Conservation (phyloP, 1,140 invertebrate genomes). For the Araneus ventricosus region DNA sequence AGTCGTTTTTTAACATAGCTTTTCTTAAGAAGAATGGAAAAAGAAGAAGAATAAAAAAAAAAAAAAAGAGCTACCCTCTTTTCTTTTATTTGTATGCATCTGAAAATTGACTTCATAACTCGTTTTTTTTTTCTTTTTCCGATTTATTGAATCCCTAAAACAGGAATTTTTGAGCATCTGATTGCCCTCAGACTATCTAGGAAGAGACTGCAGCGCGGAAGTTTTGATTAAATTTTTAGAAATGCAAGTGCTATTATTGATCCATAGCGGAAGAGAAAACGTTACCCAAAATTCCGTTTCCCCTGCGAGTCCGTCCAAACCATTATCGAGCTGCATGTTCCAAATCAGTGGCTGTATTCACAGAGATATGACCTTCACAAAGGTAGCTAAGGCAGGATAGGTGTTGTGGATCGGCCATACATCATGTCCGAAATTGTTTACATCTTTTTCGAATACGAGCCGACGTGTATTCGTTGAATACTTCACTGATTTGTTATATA, state of each 20-base stretch:
- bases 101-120: too few relatives aligned
- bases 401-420: background rate
- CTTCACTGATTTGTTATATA: background rate
- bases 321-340: constrained; percentile 32
- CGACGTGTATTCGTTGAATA: background rate
- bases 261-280: constrained; percentile 5
- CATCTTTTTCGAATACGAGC: too few relatives aligned
- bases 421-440: background rate
- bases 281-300: background rate
- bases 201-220: background rate
- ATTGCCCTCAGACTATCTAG: background rate
- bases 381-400: background rate
- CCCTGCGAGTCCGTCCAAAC: background rate
- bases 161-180: background rate
- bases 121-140: too few relatives aligned
- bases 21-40: too few relatives aligned
- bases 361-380: constrained; percentile 17
- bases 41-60: too few relatives aligned
- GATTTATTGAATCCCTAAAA: background rate
- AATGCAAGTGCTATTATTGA: background rate
- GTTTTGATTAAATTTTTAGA: background rate
- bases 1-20: too few relatives aligned
- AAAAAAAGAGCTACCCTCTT: too few relatives aligned
- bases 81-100: too few relatives aligned
- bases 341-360: constrained; percentile 24